phyloP scores from a whole-genome alignment of 2,888 invertebrate species.

The Noctua comes region DNA sequence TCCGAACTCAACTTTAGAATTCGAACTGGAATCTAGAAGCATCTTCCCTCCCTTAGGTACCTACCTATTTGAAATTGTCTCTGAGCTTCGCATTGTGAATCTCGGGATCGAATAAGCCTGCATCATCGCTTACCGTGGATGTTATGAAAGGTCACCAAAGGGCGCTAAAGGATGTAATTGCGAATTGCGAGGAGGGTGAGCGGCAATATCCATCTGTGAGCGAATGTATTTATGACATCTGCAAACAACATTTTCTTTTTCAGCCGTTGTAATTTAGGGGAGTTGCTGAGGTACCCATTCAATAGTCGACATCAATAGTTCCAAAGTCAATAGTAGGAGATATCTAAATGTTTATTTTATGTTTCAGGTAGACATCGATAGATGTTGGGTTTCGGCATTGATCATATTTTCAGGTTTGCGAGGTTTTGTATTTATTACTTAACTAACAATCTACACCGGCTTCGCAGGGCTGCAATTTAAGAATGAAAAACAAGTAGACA shows the following conservation, averaged over 20 bases:
- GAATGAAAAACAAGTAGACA: background rate
- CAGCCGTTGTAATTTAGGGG: slow-evolving; percentile 33
- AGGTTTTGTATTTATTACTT: background rate
- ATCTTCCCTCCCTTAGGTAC: background rate
- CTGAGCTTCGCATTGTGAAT: slow-evolving; percentile 43
- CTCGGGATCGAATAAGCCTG: slow-evolving; percentile 25
- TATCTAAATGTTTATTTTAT: slow-evolving; percentile 34
- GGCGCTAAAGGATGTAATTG: slow-evolving; percentile 51
- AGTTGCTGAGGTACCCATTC: slow-evolving; percentile 19
- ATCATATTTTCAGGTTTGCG: background rate
- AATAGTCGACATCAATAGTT: slow-evolving; percentile 37
- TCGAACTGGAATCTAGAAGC: slow-evolving; percentile 38
- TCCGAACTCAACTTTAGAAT: slow-evolving; percentile 31
- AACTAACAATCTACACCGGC: background rate
- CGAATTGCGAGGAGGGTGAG: slow-evolving; percentile 48
- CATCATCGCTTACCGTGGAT: slow-evolving; percentile 44
- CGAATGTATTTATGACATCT: slow-evolving; percentile 51
- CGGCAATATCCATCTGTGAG: slow-evolving; percentile 54
- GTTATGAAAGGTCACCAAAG: slow-evolving; percentile 51
- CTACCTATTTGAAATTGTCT: slow-evolving; percentile 29
- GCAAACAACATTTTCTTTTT: slow-evolving; percentile 55
- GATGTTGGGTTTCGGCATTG: background rate
- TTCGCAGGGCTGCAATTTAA: background rate
- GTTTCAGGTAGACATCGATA: background rate
- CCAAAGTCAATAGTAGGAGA: slow-evolving; percentile 27